A percentile compares a stretch with the other conserved stretches of the same genome.
Conservation (phyloP, 2,113 vertebrate species). For the Serilophus lunatus region DNA sequence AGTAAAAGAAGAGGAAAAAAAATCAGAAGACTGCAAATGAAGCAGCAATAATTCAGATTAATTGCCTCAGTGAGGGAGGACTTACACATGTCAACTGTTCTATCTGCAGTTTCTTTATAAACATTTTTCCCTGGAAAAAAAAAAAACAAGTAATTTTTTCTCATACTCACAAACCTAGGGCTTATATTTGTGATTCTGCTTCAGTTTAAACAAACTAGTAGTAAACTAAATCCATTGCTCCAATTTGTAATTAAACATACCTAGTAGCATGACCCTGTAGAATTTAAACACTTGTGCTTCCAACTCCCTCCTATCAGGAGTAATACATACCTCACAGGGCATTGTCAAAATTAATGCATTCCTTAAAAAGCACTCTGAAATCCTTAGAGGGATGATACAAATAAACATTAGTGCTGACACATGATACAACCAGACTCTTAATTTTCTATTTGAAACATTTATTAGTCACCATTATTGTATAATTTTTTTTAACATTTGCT, state of each 20-base stretch:
- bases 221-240: neutral
- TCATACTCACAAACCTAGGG: neutral
- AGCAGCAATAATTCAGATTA: neutral
- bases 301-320: neutral
- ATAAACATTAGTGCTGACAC: slow-evolving; percentile 31
- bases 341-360: slow-evolving; percentile 54
- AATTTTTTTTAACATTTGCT: neutral
- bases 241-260: neutral
- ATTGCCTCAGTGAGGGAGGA: neutral
- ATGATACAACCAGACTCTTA: neutral
- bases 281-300: neutral
- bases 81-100: neutral
- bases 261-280: neutral
- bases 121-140: neutral
- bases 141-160: neutral
- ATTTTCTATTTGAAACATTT: slow-evolving; percentile 10
- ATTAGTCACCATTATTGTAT: neutral
- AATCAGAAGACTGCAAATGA: neutral
- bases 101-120: neutral
- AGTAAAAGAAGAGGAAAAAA: neutral
- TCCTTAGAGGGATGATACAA: slow-evolving; percentile 42
- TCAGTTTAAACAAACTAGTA: neutral
- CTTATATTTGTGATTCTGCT: neutral
- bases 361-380: slow-evolving; percentile 42
- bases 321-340: slow-evolving; percentile 16